A percentile compares a stretch with the other conserved stretches of the same genome.
Conservation (phyloP, 1,140 invertebrate genomes). For the Triops longicaudatus region DNA sequence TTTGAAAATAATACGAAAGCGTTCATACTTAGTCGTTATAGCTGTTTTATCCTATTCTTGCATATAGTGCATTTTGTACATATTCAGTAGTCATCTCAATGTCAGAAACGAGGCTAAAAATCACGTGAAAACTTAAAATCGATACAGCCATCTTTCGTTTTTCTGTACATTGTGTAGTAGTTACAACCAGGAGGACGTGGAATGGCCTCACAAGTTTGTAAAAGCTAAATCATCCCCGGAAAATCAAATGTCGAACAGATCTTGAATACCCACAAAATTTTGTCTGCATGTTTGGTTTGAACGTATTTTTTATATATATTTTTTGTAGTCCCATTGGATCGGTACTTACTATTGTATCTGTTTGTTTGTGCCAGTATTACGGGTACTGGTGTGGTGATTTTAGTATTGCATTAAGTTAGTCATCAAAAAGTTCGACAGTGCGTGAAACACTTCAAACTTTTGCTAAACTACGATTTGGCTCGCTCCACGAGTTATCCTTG, state of each 20-base stretch:
- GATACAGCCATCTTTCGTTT: not conserved
- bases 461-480: not conserved
- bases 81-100: conserved; percentile 2
- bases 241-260: not conserved
- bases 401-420: conserved; percentile 8
- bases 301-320: not conserved
- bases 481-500: not conserved
- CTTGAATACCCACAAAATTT: not conserved
- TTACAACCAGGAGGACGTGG: not conserved
- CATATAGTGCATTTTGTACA: not conserved
- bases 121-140: not conserved
- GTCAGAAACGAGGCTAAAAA: not conserved
- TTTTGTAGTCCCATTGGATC: too few relatives aligned
- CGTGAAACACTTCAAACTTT: not conserved
- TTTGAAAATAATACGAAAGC: not conserved
- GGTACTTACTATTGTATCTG: not conserved
- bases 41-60: not conserved
- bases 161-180: not conserved
- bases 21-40: conserved; percentile 11
- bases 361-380: not conserved
- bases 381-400: not conserved
- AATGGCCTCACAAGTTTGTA: not conserved
- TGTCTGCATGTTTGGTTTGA: not conserved
- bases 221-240: not conserved
- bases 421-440: not conserved